Base-by-base conservation (phyloP, 1,140 invertebrate genomes). In the Hycleus phaleratus region DNA sequence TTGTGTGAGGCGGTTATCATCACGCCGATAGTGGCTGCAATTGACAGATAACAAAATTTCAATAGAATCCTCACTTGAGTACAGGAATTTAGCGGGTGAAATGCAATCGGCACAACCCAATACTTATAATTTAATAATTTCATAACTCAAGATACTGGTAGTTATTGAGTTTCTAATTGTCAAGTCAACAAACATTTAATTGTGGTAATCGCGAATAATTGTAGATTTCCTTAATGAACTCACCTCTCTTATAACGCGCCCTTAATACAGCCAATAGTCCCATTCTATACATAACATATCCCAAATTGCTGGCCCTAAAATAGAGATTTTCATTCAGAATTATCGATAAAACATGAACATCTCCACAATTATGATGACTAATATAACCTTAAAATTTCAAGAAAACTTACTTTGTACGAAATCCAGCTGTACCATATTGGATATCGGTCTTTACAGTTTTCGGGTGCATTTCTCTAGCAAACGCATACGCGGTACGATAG, bases 1-100 rank as follows among this genome's bases (percentile, higher is more conserved):
- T 99, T 99, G 70, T 99, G 97, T 3, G 95, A 98, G 0, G 97
- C 97, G 12, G 97, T 99, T 64, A 99, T 96, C 95, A 99, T 98
- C 1, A 97, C 81, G 39, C 97, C 97, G 71, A 95, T 87, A 12
- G 83, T 79, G 61, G 58, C 68, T 71, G 49, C 18, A 18, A 18
- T 18, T 18, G 1, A 1, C 18, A 18, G 18, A 18, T 49, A 66
- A 67, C 49, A 44, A 32, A 32, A 7, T 32, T 5, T 32, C 7
- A 7, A 52, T 6, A 49, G 18, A 18, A 18, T 18, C 18, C 18
- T 18, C 18, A 1, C 18, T 18, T 18, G 1, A 18, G 1, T 18
- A 18, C 1, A 18, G 1, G 18, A 18, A 18, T 18, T 18, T 18
- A 18, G 1, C 18, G 18, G 18, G 18, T 18, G 18, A 18, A 18